Percentiles rank a stretch among this genome's conserved stretches.
These are phyloP conservation scores for Collichthys lucidus DNA, from an alignment of 2,113 vertebrate species.

Conservation along the genomic window DNA sequence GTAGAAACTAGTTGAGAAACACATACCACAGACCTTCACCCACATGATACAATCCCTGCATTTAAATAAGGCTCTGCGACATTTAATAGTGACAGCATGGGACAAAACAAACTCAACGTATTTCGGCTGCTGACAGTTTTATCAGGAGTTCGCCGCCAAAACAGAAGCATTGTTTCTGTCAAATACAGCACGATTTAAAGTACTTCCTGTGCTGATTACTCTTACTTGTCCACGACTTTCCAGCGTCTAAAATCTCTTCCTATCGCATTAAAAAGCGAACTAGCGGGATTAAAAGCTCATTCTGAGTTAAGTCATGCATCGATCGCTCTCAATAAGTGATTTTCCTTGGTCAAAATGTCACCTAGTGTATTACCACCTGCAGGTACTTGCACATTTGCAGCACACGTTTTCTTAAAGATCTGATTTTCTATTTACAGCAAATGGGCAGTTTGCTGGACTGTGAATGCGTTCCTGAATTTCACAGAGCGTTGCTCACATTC, in stretches of 20 bases:
- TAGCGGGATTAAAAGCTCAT: constrained; percentile 22
- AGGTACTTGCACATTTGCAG: constrained; percentile 1
- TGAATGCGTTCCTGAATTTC: constrained; percentile 29
- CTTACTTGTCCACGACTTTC: constrained; percentile 33
- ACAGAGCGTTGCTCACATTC: constrained; percentile 36
- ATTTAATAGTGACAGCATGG: constrained; percentile 59
- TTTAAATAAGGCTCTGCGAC: constrained; percentile 67
- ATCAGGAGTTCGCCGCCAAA: constrained; percentile 41
- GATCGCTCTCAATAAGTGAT: background rate
- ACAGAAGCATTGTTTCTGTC: constrained; percentile 23
- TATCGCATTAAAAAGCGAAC: background rate
- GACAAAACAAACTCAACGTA: constrained; percentile 62
- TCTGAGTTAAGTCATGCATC: background rate
- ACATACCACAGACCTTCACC: constrained; percentile 37
- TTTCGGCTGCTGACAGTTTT: constrained; percentile 60
- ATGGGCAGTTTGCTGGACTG: constrained; percentile 11
- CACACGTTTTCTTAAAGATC: background rate
- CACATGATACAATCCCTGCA: constrained; percentile 60
- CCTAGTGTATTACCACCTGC: background rate
- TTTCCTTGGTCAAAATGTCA: constrained; percentile 13
- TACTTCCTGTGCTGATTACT: constrained; percentile 29
- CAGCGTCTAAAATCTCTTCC: constrained; percentile 17
- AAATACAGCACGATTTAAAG: constrained; percentile 34
- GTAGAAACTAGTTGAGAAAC: constrained; percentile 38
- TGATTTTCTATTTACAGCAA: background rate